Conservation (phyloP, 2,797 vertebrate genomes). For the Otolemur crassicaudatus region DNA sequence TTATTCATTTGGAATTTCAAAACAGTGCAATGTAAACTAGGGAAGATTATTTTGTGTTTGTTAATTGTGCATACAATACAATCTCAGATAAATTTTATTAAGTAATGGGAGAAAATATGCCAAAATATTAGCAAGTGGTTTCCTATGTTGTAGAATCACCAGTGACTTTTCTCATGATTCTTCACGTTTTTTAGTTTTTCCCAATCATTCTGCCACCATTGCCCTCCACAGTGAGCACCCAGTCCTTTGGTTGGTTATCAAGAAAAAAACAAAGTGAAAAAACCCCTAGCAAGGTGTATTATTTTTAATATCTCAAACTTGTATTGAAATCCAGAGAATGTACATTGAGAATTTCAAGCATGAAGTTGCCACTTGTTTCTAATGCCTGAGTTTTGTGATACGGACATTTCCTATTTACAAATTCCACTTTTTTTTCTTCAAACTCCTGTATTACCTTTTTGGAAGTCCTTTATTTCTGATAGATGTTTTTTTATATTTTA, state of each 20-base stretch:
- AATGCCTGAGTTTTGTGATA: background rate
- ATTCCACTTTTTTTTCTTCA: background rate
- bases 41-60: background rate
- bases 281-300: background rate
- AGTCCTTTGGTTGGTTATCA: background rate
- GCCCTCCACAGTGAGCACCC: background rate
- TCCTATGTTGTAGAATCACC: background rate
- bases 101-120: background rate
- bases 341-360: background rate
- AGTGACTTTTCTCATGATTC: background rate
- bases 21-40: background rate
- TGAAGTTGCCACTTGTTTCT: background rate
- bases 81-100: background rate
- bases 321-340: background rate
- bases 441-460: background rate
- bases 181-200: background rate
- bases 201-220: background rate
- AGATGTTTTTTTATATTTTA: background rate
- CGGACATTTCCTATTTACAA: background rate
- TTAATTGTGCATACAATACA: background rate
- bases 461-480: constrained; percentile 33
- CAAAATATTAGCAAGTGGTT: constrained; percentile 11
- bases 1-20: background rate
- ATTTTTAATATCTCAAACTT: constrained; percentile 51
- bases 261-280: constrained; percentile 1